These are phyloP conservation scores for Sorex araneus DNA, from an alignment of 2,113 vertebrate genomes.

Conservation along the genomic window DNA sequence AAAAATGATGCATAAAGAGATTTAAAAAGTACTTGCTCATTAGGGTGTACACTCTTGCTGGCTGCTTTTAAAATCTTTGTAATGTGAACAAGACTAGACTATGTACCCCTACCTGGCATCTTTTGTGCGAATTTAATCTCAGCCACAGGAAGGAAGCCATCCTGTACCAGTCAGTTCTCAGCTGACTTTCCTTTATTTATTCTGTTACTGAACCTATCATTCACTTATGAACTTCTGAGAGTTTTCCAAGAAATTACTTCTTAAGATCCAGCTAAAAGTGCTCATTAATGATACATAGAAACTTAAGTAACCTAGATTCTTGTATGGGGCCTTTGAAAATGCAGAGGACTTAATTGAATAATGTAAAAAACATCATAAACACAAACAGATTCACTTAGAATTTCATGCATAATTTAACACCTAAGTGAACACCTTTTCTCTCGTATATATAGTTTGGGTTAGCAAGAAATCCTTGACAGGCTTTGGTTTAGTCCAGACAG, in stretches of 20 bases:
- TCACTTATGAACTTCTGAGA: neutral
- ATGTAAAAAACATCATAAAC: neutral
- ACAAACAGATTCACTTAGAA: neutral
- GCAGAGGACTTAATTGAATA: neutral
- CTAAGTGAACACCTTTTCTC: neutral
- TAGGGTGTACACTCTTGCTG: neutral
- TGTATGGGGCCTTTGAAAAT: slow-evolving; percentile 29
- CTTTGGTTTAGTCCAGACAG: neutral
- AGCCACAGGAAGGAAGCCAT: neutral
- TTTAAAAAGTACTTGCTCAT: neutral
- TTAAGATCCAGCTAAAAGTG: slow-evolving; percentile 29
- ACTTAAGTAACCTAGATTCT: neutral
- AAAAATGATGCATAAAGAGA: neutral
- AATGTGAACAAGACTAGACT: neutral
- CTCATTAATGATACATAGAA: neutral
- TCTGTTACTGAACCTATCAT: neutral
- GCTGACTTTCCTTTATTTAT: neutral
- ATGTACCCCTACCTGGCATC: neutral
- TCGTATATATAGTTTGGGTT: neutral
- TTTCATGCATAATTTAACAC: neutral
- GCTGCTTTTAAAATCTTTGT: neutral
- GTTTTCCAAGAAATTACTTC: slow-evolving; percentile 16
- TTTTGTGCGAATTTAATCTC: neutral
- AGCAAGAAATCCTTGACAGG: neutral
- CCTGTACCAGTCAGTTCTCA: neutral